A percentile compares a stretch with the other conserved stretches of the same genome.
Evolutionary conservation across 1,140 invertebrate species (phyloP).

Genomic region (Microplitis demolitor): DNA sequence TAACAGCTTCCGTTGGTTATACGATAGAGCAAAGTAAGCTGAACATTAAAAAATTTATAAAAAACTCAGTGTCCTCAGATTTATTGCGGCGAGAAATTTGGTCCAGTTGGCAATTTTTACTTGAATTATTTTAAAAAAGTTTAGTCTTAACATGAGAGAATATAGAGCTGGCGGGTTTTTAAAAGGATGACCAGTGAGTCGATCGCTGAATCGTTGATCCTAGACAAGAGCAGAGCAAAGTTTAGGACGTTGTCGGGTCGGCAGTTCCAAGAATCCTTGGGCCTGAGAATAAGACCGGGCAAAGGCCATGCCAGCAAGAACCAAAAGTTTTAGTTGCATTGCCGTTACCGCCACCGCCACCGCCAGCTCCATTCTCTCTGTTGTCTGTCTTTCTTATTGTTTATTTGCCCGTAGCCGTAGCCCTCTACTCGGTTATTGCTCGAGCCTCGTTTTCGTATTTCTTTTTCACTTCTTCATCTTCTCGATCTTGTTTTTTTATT

Average conservation of each 20-base stretch:
- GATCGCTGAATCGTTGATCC: not conserved
- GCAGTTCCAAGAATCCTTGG: conserved; percentile 3
- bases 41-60: not conserved
- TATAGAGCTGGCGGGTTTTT: too few relatives aligned
- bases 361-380: not conserved
- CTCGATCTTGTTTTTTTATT: not conserved
- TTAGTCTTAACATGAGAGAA: too few relatives aligned
- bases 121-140: too few relatives aligned
- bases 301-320: not conserved
- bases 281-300: conserved; percentile 1
- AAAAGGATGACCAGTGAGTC: too few relatives aligned
- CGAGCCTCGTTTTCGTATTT: not conserved
- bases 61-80: not conserved
- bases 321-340: not conserved
- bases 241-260: not conserved
- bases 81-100: too few relatives aligned
- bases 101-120: too few relatives aligned
- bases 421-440: conserved; percentile 16
- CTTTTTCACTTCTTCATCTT: conserved; percentile 7
- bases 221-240: not conserved
- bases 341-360: not conserved
- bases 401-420: conserved; percentile 17
- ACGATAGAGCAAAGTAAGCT: not conserved
- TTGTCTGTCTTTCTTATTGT: conserved; percentile 23
- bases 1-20: conserved; percentile 41